These are phyloP conservation scores for Ciconia boyciana DNA, from an alignment of 2,113 vertebrate genomes.

Conservation along the genomic window DNA sequence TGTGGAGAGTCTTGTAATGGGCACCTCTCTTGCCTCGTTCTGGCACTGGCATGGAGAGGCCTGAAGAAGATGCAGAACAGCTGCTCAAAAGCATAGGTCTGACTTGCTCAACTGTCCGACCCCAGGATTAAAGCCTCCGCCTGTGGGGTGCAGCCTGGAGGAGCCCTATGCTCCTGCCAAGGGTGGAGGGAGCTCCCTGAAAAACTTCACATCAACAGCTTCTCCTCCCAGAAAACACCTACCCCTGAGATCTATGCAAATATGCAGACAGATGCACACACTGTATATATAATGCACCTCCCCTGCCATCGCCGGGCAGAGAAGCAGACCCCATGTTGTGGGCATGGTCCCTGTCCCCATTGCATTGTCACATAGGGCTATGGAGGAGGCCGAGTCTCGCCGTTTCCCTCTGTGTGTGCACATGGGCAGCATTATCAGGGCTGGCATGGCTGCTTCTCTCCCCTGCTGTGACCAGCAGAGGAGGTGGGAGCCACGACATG, in stretches of 20 bases:
- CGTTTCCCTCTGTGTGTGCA: not conserved
- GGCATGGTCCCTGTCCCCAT: fast-evolving
- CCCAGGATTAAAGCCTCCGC: not conserved
- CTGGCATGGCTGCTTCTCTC: not conserved
- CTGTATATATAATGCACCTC: fast-evolving
- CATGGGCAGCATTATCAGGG: not conserved
- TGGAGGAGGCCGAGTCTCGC: fast-evolving
- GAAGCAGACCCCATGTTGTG: not conserved
- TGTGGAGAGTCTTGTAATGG: not conserved
- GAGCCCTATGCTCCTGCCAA: not conserved
- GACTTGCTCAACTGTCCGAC: not conserved
- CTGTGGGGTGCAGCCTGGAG: not conserved
- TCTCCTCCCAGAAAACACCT: not conserved
- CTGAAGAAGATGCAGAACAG: not conserved
- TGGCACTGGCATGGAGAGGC: not conserved
- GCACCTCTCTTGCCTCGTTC: not conserved
- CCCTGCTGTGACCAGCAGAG: not conserved
- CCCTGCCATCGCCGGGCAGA: not conserved
- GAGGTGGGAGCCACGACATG: not conserved
- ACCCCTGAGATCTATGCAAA: not conserved
- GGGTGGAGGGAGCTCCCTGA: not conserved
- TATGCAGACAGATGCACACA: not conserved
- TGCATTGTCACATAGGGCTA: not conserved
- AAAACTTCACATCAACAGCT: not conserved
- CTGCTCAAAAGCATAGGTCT: not conserved